Percentiles rank a stretch among this genome's conserved stretches.
phyloP scores from a whole-genome alignment of 2,797 vertebrate species.

The Acrossocheilus wenchowensis region DNA sequence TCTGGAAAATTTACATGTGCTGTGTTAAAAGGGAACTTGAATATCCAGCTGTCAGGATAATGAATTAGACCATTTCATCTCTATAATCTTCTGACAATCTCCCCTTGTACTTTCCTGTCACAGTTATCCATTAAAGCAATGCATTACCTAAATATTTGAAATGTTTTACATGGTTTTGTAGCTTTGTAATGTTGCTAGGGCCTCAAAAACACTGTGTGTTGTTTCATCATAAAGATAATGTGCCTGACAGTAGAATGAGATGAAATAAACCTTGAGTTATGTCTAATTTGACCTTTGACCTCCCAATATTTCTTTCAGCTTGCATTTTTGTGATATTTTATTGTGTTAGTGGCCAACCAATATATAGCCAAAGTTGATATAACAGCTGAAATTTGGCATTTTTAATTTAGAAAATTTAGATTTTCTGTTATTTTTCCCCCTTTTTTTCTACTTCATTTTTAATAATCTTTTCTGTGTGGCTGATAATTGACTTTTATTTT shows the following conservation, averaged over 20 bases:
- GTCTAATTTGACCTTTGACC: conserved; percentile 25
- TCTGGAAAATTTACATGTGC: conserved; percentile 75
- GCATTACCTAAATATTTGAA: conserved; percentile 71
- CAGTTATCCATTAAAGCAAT: conserved; percentile 68
- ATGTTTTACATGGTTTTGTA: conserved; percentile 44
- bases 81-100: conserved; percentile 77
- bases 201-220: conserved; percentile 20
- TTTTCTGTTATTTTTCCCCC: neutral
- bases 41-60: conserved; percentile 81
- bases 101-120: conserved; percentile 69
- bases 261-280: conserved; percentile 24
- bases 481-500: conserved; percentile 2
- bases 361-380: neutral
- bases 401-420: neutral
- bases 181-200: conserved; percentile 5
- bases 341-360: neutral
- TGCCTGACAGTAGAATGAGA: neutral
- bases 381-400: neutral
- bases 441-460: neutral
- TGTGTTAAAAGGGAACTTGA: conserved; percentile 72
- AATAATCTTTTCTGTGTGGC: neutral
- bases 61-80: conserved; percentile 78
- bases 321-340: neutral
- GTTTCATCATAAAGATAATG: conserved; percentile 10
- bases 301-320: neutral